Evolutionary conservation across 2,113 vertebrate species (phyloP).

Genomic region (Ctenodactylus gundi): DNA sequence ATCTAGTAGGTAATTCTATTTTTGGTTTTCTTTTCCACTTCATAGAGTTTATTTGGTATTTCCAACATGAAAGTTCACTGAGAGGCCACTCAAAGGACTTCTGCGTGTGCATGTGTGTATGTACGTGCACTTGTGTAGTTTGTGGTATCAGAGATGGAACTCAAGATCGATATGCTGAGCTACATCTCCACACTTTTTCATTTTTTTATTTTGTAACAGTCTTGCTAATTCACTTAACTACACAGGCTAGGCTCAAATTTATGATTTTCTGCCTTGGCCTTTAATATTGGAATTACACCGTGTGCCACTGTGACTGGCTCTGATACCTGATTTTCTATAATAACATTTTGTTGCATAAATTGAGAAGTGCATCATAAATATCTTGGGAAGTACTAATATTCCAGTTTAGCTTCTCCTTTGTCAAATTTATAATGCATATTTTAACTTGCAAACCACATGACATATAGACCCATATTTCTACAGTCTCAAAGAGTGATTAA

Average conservation of each 20-base stretch:
- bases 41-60: neutral
- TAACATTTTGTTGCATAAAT: neutral
- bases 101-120: neutral
- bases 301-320: neutral
- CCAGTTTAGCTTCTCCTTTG: neutral
- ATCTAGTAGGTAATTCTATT: neutral
- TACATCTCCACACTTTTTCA: neutral
- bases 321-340: neutral
- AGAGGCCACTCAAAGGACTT: neutral
- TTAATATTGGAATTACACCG: neutral
- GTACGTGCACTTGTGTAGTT: neutral
- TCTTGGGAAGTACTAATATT: neutral
- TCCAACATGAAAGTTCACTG: neutral
- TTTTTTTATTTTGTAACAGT: neutral
- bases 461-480: neutral
- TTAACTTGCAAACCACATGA: neutral
- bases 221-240: neutral
- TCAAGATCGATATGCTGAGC: neutral
- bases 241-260: neutral
- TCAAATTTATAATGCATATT: neutral
- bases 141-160: neutral
- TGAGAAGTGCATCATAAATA: neutral
- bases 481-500: neutral
- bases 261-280: neutral
- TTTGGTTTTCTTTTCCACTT: neutral